Evolutionary conservation across 2,113 vertebrate genomes (phyloP).

Genomic region (Gymnobelideus leadbeateri): DNA sequence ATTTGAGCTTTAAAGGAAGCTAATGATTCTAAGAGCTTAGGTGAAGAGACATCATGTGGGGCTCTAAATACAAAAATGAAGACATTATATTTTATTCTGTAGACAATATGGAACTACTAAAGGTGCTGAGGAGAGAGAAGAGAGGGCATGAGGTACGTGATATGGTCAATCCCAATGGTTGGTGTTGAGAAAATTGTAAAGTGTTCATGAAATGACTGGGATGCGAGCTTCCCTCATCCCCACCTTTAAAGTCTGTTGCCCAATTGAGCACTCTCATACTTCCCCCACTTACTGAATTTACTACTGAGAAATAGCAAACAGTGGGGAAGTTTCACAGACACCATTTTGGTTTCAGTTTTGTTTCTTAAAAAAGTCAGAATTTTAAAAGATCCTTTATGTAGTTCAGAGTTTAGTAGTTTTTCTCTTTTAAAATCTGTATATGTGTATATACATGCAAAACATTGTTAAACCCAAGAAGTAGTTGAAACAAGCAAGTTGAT

Average conservation of each 20-base stretch:
- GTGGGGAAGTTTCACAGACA: neutral
- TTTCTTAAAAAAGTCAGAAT: neutral
- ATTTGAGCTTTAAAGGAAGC: neutral
- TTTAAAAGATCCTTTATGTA: neutral
- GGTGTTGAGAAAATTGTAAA: neutral
- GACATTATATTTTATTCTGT: neutral
- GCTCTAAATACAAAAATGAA: neutral
- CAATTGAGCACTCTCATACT: neutral
- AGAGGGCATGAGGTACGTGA: neutral
- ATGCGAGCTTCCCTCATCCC: neutral
- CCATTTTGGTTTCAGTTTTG: constrained; percentile 8
- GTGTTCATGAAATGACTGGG: neutral
- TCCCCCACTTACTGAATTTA: neutral
- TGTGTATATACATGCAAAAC: neutral
- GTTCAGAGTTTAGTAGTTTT: neutral
- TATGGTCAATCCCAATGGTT: neutral
- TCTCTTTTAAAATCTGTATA: neutral
- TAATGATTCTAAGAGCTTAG: neutral
- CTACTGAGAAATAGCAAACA: neutral
- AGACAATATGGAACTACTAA: neutral
- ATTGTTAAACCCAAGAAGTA: neutral
- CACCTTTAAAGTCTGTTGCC: neutral
- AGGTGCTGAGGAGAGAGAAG: neutral
- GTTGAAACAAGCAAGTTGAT: neutral
- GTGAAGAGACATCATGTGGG: neutral